Conservation (phyloP, 1,140 invertebrate genomes). For the Apis laboriosa region DNA sequence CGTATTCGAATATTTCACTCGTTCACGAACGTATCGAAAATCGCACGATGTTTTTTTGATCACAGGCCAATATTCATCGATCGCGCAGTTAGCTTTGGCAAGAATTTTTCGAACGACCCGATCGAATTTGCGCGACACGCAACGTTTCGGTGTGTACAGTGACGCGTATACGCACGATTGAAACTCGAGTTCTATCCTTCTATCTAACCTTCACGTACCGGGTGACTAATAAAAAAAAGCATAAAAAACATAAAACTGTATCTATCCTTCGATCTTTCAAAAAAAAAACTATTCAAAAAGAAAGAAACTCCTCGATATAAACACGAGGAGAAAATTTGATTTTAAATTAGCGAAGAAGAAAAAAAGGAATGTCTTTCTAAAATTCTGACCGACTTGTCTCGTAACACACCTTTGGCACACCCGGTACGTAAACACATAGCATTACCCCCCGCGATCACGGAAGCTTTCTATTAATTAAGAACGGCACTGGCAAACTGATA, state of each 20-base stretch:
- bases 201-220: not conserved
- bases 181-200: not conserved
- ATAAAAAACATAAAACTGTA: not conserved
- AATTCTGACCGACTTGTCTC: too few species aligned
- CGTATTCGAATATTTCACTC: not conserved
- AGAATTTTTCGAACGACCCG: not conserved
- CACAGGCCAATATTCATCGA: not conserved
- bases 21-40: not conserved
- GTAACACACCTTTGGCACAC: not conserved
- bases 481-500: conserved; percentile 46
- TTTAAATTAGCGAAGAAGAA: too few species aligned
- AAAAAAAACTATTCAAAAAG: not conserved
- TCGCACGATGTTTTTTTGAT: not conserved
- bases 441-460: conserved; percentile 1
- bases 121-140: not conserved
- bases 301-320: rapidly evolving
- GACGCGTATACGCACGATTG: not conserved
- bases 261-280: not conserved
- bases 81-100: not conserved
- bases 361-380: too few species aligned
- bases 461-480: conserved; percentile 54
- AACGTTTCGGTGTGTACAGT: not conserved
- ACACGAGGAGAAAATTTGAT: not conserved
- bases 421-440: not conserved
- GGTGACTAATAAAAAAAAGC: not conserved